phyloP scores from a whole-genome alignment of 2,888 invertebrate genomes.

The Keiferia lycopersicella region DNA sequence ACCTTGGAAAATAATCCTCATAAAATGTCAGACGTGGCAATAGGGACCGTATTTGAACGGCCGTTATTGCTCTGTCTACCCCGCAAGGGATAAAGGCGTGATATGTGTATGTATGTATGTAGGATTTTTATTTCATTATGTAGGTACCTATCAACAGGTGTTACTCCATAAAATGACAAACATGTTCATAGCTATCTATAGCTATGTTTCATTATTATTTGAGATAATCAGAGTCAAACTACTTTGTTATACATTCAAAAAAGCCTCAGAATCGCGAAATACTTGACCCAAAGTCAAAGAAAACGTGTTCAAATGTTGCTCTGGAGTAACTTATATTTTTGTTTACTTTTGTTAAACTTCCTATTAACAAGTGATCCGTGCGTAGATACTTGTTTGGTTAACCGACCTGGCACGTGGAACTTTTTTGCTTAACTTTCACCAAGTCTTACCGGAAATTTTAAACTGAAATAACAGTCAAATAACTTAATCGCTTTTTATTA shows the following conservation, averaged over 20 bases:
- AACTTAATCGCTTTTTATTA: neutral
- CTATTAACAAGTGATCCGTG: slow-evolving; percentile 26
- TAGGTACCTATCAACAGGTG: too few species aligned
- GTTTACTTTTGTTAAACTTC: slow-evolving; percentile 14
- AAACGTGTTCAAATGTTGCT: slow-evolving; percentile 16
- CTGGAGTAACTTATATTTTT: neutral
- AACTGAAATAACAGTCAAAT: slow-evolving; percentile 9
- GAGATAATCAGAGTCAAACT: neutral
- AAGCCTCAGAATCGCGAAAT: neutral
- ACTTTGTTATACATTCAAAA: neutral
- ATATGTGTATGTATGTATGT: too few species aligned
- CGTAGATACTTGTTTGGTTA: slow-evolving; percentile 53
- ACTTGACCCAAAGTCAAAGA: slow-evolving; percentile 1
- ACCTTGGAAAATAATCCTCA: too few species aligned
- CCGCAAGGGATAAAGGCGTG: too few species aligned
- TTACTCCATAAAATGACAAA: too few species aligned
- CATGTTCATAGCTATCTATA: too few species aligned
- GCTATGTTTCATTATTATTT: too few species aligned
- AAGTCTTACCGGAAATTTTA: slow-evolving; percentile 42
- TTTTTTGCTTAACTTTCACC: slow-evolving; percentile 43
- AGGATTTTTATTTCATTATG: too few species aligned
- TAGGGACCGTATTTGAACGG: too few species aligned
- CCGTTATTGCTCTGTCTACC: too few species aligned
- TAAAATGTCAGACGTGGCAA: too few species aligned
- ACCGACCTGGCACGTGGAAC: slow-evolving; percentile 61